Base-by-base conservation (phyloP, 1,140 invertebrate genomes). In the Musca vetustissima region DNA sequence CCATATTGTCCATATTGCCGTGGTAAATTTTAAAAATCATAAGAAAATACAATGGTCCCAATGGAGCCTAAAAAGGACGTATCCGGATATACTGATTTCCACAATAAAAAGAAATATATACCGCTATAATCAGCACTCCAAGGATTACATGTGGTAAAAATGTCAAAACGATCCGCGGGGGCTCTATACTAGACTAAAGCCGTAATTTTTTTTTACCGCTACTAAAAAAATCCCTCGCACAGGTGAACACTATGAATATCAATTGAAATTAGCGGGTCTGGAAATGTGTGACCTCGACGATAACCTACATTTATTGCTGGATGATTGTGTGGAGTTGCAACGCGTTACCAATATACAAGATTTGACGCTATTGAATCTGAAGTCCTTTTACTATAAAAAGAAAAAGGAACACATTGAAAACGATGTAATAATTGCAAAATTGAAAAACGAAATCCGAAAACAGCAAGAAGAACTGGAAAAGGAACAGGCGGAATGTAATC, bases 221-320 rank as follows among this genome's bases (percentile, higher is more conserved):
- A n/a, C n/a, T n/a, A n/a, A n/a, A n/a, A n/a, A n/a, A n/a, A n/a
- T n/a, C n/a, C n/a, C n/a, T n/a, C 28, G 3, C 4, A 32, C 36
- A 76, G 75, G 69, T 8, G 73, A 74, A 9, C 72, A 75, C 25
- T 73, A 72, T 22, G 76, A 81, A 25, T 59, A 71, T 14, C 72
- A 72, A n/a, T 47, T 81, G 7, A 76, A 77, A 52, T 32, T 73
- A 6, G 21, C 75, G 0, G 69, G 72, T 19, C 22, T 80, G 8
- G 75, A 80, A 32, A 47, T 78, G 0, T 72, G 72, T 14, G 79
- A 81, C 48, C 69, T 81, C n/a, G 73, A 72, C 0, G 73, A 78
- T 21, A 75, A 77, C 43, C 66, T 78, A 4, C 22, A 68, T 14
- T n/a, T 49, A 4, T 66, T 79, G 22, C 47, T 81, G 1, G 73